phyloP scores from a whole-genome alignment of 2,888 invertebrate species.

The Anagyrus pseudococci region DNA sequence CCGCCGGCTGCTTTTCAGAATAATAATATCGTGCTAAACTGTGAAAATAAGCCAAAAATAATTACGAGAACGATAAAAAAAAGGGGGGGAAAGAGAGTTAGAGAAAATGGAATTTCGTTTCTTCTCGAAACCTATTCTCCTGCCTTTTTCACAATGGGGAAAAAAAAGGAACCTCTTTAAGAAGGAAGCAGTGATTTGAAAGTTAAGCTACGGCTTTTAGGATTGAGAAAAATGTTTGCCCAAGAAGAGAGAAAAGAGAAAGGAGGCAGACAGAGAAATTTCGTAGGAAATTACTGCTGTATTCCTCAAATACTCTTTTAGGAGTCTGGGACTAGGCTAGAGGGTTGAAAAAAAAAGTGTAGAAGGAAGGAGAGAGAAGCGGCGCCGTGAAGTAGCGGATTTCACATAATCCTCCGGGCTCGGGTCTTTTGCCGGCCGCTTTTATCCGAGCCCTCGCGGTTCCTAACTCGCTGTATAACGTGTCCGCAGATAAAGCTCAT shows the following conservation, averaged over 20 bases:
- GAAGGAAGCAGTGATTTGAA: slow-evolving; percentile 34
- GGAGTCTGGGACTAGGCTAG: too few species aligned
- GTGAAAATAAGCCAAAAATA: slow-evolving; percentile 2
- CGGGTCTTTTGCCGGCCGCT: slow-evolving; percentile 10
- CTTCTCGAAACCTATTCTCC: background rate
- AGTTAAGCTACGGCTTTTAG: slow-evolving; percentile 36
- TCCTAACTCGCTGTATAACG: too few species aligned
- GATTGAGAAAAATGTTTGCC: slow-evolving; percentile 29
- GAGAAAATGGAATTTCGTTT: too few species aligned
- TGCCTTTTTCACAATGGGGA: background rate
- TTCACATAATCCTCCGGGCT: slow-evolving; percentile 30
- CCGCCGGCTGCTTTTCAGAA: too few species aligned
- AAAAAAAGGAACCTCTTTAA: slow-evolving; percentile 13
- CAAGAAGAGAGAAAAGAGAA: too few species aligned
- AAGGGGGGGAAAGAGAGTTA: too few species aligned
- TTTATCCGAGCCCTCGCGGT: background rate
- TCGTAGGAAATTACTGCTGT: slow-evolving; percentile 34
- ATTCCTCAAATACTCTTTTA: slow-evolving; percentile 23
- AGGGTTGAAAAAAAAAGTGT: slow-evolving; percentile 8
- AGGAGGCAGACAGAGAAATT: slow-evolving; percentile 26
- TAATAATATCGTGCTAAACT: too few species aligned
- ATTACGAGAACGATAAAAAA: background rate
- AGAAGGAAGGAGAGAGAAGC: slow-evolving; percentile 20
- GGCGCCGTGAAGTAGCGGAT: slow-evolving; percentile 33
- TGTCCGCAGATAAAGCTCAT: too few species aligned